Conservation (phyloP, 2,797 vertebrate genomes). For the Thunnus albacares region DNA sequence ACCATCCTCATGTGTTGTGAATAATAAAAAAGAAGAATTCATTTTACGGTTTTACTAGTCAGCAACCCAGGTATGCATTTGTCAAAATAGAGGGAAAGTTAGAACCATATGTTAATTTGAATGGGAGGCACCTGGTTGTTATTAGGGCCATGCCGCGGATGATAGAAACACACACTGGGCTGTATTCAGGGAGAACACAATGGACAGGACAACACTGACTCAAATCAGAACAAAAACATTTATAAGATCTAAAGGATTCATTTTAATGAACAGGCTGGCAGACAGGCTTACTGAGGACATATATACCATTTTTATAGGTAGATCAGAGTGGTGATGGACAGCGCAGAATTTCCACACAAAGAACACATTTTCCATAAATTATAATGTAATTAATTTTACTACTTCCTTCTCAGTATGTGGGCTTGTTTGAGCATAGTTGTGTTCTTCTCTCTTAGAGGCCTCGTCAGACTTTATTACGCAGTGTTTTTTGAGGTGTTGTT, state of each 20-base stretch:
- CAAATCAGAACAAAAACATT: constrained; percentile 61
- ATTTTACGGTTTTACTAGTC: constrained; percentile 84
- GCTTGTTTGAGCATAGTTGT: constrained; percentile 37
- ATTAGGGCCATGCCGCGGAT: constrained; percentile 83
- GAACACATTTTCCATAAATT: constrained; percentile 68
- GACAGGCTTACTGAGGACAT: constrained; percentile 44
- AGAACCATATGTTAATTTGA: constrained; percentile 89
- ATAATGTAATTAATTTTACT: constrained; percentile 71
- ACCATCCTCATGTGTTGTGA: constrained; percentile 76
- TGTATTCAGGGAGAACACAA: constrained; percentile 51
- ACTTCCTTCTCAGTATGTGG: constrained; percentile 71
- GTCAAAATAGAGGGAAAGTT: constrained; percentile 84
- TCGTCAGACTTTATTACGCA: background rate
- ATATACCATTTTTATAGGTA: constrained; percentile 32
- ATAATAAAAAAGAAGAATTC: constrained; percentile 78
- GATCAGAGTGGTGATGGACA: constrained; percentile 52
- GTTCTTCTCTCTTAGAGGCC: constrained; percentile 36
- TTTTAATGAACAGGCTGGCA: constrained; percentile 61
- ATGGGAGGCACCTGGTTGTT: constrained; percentile 84
- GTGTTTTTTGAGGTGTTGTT: constrained; percentile 15
- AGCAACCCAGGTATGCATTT: constrained; percentile 87
- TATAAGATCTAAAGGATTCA: constrained; percentile 46
- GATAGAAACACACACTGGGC: constrained; percentile 71
- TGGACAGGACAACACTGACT: constrained; percentile 61
- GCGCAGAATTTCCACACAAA: constrained; percentile 50